Conservation (phyloP, 2,888 invertebrate genomes). For the Hyppa rectilinea region DNA sequence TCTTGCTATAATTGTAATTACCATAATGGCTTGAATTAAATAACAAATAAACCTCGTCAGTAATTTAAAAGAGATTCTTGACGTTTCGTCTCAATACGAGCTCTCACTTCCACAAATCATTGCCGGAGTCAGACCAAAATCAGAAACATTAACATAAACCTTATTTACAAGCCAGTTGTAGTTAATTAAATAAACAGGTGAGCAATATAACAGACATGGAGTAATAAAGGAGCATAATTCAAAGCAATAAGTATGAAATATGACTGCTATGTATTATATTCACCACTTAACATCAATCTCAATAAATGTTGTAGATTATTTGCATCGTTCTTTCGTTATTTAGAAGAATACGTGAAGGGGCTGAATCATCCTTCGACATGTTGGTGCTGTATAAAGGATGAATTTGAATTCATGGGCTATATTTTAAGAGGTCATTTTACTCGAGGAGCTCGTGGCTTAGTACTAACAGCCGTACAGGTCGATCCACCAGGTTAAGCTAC, state of each 20-base stretch:
- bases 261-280: conserved; percentile 9
- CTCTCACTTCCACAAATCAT: conserved; percentile 1
- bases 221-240: conserved; percentile 32
- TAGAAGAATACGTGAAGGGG: background rate
- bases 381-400: no score
- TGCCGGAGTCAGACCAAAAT: background rate
- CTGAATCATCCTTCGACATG: no score
- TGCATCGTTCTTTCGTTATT: conserved; percentile 17
- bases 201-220: conserved; percentile 18
- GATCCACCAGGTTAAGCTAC: no score
- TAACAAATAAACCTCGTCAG: no score
- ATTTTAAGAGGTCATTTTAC: no score
- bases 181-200: conserved; percentile 34
- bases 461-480: no score
- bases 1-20: no score
- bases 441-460: no score
- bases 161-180: conserved; percentile 16
- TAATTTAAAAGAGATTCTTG: no score
- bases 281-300: conserved; percentile 37
- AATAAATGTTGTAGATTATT: conserved; percentile 28
- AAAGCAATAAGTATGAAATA: conserved; percentile 50
- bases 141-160: background rate
- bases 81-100: no score
- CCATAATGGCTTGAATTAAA: no score
- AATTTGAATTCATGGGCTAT: no score